Base-by-base conservation (phyloP, 1,140 invertebrate species). In the Drosophila leontia region DNA sequence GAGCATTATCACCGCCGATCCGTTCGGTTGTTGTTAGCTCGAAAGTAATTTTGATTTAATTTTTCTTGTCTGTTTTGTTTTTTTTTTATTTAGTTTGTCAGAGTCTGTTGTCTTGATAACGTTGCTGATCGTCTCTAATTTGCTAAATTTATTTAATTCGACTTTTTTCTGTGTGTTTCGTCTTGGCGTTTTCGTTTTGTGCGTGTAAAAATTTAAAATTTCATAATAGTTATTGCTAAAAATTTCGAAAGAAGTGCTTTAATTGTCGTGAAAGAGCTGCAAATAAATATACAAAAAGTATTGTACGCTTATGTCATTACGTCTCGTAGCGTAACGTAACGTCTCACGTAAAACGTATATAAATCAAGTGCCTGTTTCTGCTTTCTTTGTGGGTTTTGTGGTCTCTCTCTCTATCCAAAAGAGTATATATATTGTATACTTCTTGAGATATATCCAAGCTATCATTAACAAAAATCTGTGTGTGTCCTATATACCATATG, bases 51-150 rank as follows among this genome's bases (percentile, higher is more conserved):
- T 72, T 72, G 32, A 60, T 60, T 74, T 44, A 26, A 69, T 59
- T 72, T 72, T 74, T 59, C 17, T 67, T 65, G 51, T 32, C 39
- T 69, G 53, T 47, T 56, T 48, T 47, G 47, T 17, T 17, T 60
- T 15, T 39, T 50, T 12, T 23, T 53, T 55, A 34, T 53, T 91
- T 81, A 92, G 91, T 92, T 92, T 92, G 91, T 92, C 91, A 88
- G 91, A 88, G 86, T 92, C 91, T 91, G 86, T 92, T 92, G 91
- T 92, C 83, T 92, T 92, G 91, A 92, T 92, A 92, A 92, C 87
- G 87, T 92, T 91, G 86, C 91, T 77, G 74, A 80, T 74, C 70
- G 70, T 74, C 45, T 74, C 45, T 60, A 72, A 72, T 78, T 47
- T 78, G 75, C 82, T 68, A 75, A 62, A 70, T 64, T 63, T 53